phyloP scores from a whole-genome alignment of 2,113 vertebrate species.

The Sceloporus undulatus region DNA sequence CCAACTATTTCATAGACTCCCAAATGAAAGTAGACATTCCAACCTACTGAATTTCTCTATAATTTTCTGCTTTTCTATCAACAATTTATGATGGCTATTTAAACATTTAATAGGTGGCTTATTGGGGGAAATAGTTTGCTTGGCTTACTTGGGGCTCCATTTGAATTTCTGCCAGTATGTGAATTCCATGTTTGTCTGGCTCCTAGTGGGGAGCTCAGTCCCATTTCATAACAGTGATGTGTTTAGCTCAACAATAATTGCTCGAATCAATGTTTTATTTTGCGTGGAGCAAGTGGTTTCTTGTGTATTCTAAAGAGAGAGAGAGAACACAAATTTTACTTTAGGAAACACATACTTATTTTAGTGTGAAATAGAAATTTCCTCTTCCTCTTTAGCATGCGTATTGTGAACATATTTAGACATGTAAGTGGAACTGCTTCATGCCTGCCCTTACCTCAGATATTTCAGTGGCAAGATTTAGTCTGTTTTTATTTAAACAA shows the following conservation, averaged over 20 bases:
- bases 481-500: conserved; percentile 57
- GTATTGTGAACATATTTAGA: conserved; percentile 70
- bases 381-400: conserved; percentile 74
- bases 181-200: conserved; percentile 78
- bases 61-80: conserved; percentile 81
- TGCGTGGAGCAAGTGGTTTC: conserved; percentile 79
- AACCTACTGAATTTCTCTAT: conserved; percentile 75
- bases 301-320: conserved; percentile 72
- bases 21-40: conserved; percentile 77
- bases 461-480: conserved; percentile 66
- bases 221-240: conserved; percentile 70
- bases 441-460: conserved; percentile 63
- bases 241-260: conserved; percentile 73
- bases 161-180: conserved; percentile 77
- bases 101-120: conserved; percentile 74
- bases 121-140: conserved; percentile 67
- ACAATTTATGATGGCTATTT: conserved; percentile 77
- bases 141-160: conserved; percentile 79
- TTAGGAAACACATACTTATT: conserved; percentile 66
- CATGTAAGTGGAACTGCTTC: conserved; percentile 71
- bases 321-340: conserved; percentile 67
- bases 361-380: conserved; percentile 73
- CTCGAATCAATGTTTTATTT: conserved; percentile 72
- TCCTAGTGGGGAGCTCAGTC: conserved; percentile 73
- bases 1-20: conserved; percentile 70